Percentiles rank a stretch among this genome's conserved stretches.
phyloP scores from a whole-genome alignment of 1,140 invertebrate species.

The Pemphigus obesinymphae region DNA sequence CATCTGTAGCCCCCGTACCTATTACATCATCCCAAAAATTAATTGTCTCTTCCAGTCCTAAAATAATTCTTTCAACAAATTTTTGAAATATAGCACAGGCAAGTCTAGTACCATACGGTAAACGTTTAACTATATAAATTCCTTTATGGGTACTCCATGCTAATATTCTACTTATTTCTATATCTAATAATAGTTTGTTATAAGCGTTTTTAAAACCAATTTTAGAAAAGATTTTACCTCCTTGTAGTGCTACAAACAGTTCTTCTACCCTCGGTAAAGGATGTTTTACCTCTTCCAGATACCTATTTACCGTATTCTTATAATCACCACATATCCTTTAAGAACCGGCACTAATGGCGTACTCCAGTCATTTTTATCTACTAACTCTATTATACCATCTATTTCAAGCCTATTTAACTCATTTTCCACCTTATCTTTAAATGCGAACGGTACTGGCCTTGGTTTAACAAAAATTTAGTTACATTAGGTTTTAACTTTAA shows the following conservation, averaged over 20 bases:
- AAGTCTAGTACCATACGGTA: no score
- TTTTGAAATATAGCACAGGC: no score
- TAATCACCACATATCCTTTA: background rate
- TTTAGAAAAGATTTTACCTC: background rate
- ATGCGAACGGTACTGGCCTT: background rate
- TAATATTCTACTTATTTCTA: no score
- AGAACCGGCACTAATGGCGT: slow-evolving; percentile 6
- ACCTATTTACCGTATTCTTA: background rate
- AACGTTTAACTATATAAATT: no score
- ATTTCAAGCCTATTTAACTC: background rate
- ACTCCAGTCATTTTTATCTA: background rate
- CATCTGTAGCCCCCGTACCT: background rate
- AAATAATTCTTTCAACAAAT: no score
- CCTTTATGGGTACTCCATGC: no score
- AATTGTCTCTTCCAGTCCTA: no score
- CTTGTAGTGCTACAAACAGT: background rate
- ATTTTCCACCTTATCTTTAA: no score
- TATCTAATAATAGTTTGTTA: background rate
- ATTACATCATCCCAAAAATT: background rate
- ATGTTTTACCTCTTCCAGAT: background rate
- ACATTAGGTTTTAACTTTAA: no score
- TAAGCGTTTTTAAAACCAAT: background rate
- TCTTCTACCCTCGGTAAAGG: no score
- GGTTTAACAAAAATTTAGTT: background rate
- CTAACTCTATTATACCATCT: background rate